Evolutionary conservation across 30 jellyfish, hydroid and myxozoan genomes (phyloP).

Genomic region (Hydractinia symbiolongicarpus): DNA sequence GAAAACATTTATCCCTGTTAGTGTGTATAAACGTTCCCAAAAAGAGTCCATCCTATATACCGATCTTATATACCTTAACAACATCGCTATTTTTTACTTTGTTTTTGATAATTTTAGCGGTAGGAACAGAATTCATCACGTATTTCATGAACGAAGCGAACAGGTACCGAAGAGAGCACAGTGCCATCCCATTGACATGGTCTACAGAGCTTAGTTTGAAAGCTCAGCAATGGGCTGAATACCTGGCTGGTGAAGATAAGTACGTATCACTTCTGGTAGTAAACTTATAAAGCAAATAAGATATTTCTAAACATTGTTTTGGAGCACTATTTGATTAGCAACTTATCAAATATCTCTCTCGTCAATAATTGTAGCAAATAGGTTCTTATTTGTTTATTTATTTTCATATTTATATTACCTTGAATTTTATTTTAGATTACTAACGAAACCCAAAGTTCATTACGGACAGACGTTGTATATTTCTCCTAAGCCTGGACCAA

Average conservation of each 20-base stretch:
- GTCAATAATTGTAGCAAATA: neutral
- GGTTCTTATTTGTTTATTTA: neutral
- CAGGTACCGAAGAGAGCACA: slow-evolving; percentile 81
- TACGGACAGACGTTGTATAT: slow-evolving; percentile 77
- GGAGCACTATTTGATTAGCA: too few relatives aligned
- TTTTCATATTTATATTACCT: neutral
- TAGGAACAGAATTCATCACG: slow-evolving; percentile 49
- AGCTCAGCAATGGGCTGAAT: slow-evolving; percentile 98
- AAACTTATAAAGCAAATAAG: too few relatives aligned
- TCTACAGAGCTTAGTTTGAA: slow-evolving; percentile 44
- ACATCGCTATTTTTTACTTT: neutral
- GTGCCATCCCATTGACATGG: slow-evolving; percentile 90
- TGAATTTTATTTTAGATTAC: slow-evolving; percentile 31
- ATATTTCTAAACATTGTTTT: too few relatives aligned
- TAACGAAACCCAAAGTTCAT: slow-evolving; percentile 63
- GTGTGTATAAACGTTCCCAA: neutral
- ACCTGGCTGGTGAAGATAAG: slow-evolving; percentile 72
- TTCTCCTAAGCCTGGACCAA: slow-evolving; percentile 54
- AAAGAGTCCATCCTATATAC: too few relatives aligned
- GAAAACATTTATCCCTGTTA: neutral
- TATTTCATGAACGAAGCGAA: slow-evolving; percentile 65
- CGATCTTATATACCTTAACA: too few relatives aligned
- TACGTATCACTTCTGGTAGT: slow-evolving; percentile 10
- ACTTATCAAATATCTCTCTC: too few relatives aligned
- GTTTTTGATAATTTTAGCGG: slow-evolving; percentile 11